Base-by-base conservation (phyloP, 2,888 invertebrate genomes). In the Schrankia costaestrigalis region DNA sequence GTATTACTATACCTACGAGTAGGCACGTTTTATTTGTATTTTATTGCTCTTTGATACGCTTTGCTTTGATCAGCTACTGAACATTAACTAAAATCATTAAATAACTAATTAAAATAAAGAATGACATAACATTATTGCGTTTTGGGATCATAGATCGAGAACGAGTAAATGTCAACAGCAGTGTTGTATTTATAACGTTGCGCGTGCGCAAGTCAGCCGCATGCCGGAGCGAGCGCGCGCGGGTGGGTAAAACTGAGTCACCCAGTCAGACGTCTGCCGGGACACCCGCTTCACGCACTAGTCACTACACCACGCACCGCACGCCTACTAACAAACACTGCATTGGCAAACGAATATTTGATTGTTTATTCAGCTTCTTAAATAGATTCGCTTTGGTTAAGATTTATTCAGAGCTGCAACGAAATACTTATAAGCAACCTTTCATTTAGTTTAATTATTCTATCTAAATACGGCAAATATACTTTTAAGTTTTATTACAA, bases 131-230 rank as follows among this genome's bases (percentile, higher is more conserved):
- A 61, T 62, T 61, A 55, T 58, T 62, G 65, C 66, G 63, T 69
- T 77, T 72, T 57, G 64, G 74, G 75, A 75, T 72, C 67, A 67
- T 72, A 76, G 78, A 81, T 78, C 68, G 78, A 63, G 85, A 77
- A 62, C 82, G 71, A 68, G 73, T 70, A 85, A 86, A 87, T 87
- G 86, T 84, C 87, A 86, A 78, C 72, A 71, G 78, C 70, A 72
- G 58, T n/a, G n/a, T 64, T 47, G 77, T 86, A 86, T 84, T 84
- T 80, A 82, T 85, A 85, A 78, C 47, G 54, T 33, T 53, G 64
- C 50, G 51, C 39, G 44, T 31, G 58, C 64, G 63, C 54, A 41
- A 44, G 44, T 52, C 53, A 59, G 57, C 70, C 68, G 77, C 78
- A 71, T 71, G 71, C 77, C 77, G 3, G 62, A 10, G 32, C 12